These are phyloP conservation scores for Eudyptes chrysolophus DNA, from an alignment of 2,113 vertebrate genomes.

Conservation along the genomic window DNA sequence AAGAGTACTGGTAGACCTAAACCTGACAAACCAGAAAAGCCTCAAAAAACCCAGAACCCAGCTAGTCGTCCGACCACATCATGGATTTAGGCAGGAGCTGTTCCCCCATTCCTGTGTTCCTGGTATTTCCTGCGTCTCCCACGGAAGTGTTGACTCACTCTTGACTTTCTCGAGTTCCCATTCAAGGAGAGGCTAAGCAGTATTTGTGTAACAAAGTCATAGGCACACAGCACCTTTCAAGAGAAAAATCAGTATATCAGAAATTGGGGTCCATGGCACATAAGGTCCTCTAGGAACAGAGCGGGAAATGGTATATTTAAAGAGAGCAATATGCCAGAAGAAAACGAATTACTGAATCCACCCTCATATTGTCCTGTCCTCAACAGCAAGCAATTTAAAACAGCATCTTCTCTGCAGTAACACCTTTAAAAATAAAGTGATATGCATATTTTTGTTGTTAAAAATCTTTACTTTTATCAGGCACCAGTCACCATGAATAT, in stretches of 20 bases:
- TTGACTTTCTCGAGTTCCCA: neutral
- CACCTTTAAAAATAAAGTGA: slow-evolving; percentile 49
- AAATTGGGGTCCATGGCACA: neutral
- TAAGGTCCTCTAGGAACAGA: neutral
- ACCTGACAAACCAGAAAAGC: neutral
- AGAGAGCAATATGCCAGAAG: neutral
- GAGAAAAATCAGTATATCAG: neutral
- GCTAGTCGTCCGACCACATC: neutral
- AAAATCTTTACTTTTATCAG: slow-evolving; percentile 44
- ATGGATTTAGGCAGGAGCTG: neutral
- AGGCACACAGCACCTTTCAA: neutral
- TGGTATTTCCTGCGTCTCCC: neutral
- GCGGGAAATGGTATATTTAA: neutral
- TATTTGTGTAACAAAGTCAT: neutral
- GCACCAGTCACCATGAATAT: neutral
- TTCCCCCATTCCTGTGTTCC: neutral
- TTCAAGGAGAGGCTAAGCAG: neutral
- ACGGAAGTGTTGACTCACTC: neutral
- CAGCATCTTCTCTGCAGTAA: slow-evolving; percentile 1
- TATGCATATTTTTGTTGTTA: slow-evolving; percentile 15
- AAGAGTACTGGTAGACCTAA: neutral
- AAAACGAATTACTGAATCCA: slow-evolving; percentile 1
- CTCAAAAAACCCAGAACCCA: neutral
- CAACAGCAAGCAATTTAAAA: slow-evolving; percentile 29
- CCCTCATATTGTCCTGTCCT: neutral